phyloP scores from a whole-genome alignment of 2,797 vertebrate species.

The Serranus cabrilla region DNA sequence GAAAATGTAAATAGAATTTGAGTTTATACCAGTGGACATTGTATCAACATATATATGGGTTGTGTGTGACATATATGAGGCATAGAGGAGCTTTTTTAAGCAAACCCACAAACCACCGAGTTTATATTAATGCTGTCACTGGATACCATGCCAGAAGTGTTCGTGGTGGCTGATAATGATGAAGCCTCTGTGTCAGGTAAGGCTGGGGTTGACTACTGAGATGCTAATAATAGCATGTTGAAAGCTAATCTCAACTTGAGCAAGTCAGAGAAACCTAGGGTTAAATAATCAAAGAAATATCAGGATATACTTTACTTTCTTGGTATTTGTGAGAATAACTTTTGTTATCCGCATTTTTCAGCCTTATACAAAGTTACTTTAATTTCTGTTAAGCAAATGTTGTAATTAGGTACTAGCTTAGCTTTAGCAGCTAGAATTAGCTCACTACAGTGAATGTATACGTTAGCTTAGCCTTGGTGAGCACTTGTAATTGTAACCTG shows the following conservation, averaged over 20 bases:
- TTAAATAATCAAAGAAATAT: slow-evolving; percentile 10
- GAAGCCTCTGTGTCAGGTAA: not conserved
- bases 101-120: not conserved
- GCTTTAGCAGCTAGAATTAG: too few species aligned
- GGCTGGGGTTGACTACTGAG: not conserved
- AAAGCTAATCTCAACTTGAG: not conserved
- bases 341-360: not conserved
- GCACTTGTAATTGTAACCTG: too few species aligned
- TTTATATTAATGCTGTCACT: not conserved
- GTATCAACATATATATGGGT: not conserved
- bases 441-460: too few species aligned
- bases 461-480: too few species aligned
- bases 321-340: not conserved
- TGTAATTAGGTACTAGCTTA: too few species aligned
- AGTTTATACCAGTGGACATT: not conserved
- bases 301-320: not conserved
- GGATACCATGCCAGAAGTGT: not conserved
- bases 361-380: not conserved
- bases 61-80: not conserved
- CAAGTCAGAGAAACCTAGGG: not conserved
- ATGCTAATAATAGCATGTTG: slow-evolving; percentile 2
- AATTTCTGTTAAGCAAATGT: too few species aligned
- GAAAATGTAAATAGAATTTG: not conserved
- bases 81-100: too few species aligned
- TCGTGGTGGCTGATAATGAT: not conserved